Percentiles rank a stretch among this genome's conserved stretches.
phyloP scores from a whole-genome alignment of 2,888 invertebrate species.

The Campoplex nolae region DNA sequence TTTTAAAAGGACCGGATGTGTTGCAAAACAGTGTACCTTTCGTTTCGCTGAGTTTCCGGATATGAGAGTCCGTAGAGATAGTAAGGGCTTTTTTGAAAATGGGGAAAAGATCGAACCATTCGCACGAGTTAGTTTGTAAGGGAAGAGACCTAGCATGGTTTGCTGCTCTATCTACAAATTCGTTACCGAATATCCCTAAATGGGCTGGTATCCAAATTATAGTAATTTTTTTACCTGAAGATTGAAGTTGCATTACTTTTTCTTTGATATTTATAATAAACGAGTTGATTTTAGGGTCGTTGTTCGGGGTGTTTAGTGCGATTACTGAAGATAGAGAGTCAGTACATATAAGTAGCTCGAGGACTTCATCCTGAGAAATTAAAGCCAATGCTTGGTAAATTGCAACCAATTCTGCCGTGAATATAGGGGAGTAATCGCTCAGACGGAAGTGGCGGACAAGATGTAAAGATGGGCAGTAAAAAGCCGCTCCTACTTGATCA shows the following conservation, averaged over 20 bases:
- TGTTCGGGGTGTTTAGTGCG: not conserved
- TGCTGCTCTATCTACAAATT: too few species aligned
- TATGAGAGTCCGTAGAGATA: too few species aligned
- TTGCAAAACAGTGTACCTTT: too few species aligned
- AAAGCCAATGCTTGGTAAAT: not conserved
- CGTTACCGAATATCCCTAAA: too few species aligned
- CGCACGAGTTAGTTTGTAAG: too few species aligned
- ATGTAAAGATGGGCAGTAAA: not conserved
- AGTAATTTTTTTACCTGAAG: not conserved
- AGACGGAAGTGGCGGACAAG: not conserved
- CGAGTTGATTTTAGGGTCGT: not conserved
- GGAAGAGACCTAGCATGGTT: too few species aligned
- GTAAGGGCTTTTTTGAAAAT: too few species aligned
- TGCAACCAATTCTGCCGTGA: not conserved
- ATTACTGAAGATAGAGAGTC: not conserved
- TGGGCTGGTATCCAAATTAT: constrained; percentile 20
- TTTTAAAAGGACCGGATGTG: too few species aligned
- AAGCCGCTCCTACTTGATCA: not conserved
- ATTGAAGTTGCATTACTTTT: not conserved
- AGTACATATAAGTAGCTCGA: not conserved
- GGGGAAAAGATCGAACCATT: too few species aligned
- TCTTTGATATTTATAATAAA: not conserved
- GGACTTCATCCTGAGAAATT: not conserved
- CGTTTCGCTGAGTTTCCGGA: too few species aligned
- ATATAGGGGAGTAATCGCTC: not conserved